Evolutionary conservation across 2,888 invertebrate genomes (phyloP), one percentile per base, ranked within the genome.

Genomic region (Digitonthophagus gazella): DNA sequence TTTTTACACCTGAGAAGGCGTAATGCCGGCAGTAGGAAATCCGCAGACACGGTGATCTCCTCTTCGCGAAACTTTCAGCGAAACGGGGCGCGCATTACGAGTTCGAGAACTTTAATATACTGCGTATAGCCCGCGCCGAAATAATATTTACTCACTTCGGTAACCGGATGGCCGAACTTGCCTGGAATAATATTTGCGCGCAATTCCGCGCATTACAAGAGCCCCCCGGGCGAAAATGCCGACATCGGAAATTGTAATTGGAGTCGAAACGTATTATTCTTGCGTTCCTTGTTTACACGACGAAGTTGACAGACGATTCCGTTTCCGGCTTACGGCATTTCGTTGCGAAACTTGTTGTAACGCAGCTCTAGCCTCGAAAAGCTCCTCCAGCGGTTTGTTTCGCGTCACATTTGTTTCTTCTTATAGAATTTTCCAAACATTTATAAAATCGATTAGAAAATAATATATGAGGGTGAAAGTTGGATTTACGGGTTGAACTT

Each of bases 181-280:
- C 58, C 70, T 68, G 69, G 68, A 72, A 72, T 72, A 72, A 72
- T 69, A 72, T 72, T 72, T 72, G 65, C 67, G 44, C 69, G 67
- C 68, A 72, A 70, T 72, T 70, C 64, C 15, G 28, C 56, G 58
- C 16, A 55, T 65, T 28, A 44, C 66, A 58, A 44, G 28, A 44
- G 15, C 6, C 58, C 58, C 18, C 14, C 18, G 18, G 15, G 58
- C 58, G 58, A 58, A 58, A 58, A 58, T 58, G 58, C 58, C 58
- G 58, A 58, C 58, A 58, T 58, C 18, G 58, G 58, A 44, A 44
- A 44, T 44, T 44, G 28, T 44, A 44, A 44, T 44, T 44, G 28
- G 28, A 44, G 28, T 44, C 28, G 28, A 44, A 44, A 44, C 28
- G 28, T 44, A 44, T 44, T 44, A 44, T 44, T 44, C 28, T 44